These are phyloP conservation scores for Monopis laevigella DNA, from an alignment of 2,888 invertebrate genomes.

Conservation along the genomic window DNA sequence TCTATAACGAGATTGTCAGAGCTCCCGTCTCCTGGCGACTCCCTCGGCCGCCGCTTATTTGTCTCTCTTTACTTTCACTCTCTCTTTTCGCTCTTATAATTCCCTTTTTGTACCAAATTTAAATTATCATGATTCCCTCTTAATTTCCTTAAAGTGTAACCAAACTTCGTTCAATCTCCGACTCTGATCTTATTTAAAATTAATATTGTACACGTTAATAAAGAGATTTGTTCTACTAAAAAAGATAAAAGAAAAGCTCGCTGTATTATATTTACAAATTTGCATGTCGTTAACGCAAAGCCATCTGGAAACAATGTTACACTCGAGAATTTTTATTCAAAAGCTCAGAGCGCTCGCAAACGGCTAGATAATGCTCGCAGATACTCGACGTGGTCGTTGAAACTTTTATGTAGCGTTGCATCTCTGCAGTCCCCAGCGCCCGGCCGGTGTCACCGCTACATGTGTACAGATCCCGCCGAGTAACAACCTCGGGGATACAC, in stretches of 20 bases:
- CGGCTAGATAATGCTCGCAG: slow-evolving; percentile 59
- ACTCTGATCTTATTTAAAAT: too few relatives aligned
- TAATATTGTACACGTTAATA: too few relatives aligned
- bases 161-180: too few relatives aligned
- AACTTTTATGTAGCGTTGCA: slow-evolving; percentile 59
- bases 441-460: slow-evolving; percentile 32
- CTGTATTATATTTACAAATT: too few relatives aligned
- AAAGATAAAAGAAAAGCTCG: too few relatives aligned
- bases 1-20: slow-evolving; percentile 62
- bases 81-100: slow-evolving; percentile 42
- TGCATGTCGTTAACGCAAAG: slow-evolving; percentile 18
- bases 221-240: too few relatives aligned
- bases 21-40: slow-evolving; percentile 35
- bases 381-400: slow-evolving; percentile 56
- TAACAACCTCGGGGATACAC: too few relatives aligned
- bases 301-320: slow-evolving; percentile 32
- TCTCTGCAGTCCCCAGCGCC: slow-evolving; percentile 45
- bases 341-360: slow-evolving; percentile 53
- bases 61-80: slow-evolving; percentile 41
- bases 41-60: slow-evolving; percentile 29
- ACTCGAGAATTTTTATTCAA: slow-evolving; percentile 50
- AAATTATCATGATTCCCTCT: slow-evolving; percentile 40
- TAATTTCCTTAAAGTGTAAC: too few relatives aligned
- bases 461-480: too few relatives aligned
- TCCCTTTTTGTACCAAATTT: slow-evolving; percentile 37